These are phyloP conservation scores for Ploceus nigricollis DNA, from an alignment of 2,113 vertebrate genomes.

Conservation along the genomic window DNA sequence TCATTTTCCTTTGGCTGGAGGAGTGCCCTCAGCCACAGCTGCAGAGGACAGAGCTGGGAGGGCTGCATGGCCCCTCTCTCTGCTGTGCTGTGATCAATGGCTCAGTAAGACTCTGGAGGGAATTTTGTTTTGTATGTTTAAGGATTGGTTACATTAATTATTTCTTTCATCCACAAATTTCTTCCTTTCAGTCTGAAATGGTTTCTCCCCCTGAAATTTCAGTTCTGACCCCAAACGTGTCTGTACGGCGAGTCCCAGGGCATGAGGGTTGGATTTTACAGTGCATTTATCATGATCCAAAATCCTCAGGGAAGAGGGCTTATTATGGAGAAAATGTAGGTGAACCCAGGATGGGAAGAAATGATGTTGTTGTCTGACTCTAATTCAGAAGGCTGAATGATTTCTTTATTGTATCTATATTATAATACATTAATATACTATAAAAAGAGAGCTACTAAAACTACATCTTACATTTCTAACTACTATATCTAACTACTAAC, in stretches of 20 bases:
- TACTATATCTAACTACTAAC: too few species aligned
- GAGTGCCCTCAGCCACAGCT: not conserved
- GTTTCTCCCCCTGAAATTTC: not conserved
- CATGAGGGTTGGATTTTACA: not conserved
- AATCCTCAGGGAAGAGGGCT: not conserved
- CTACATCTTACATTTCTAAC: too few species aligned
- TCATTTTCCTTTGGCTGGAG: not conserved
- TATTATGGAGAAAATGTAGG: too few species aligned
- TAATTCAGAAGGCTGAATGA: too few species aligned
- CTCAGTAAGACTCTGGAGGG: not conserved
- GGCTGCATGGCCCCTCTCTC: not conserved
- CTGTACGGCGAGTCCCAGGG: fast-evolving
- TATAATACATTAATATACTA: too few species aligned
- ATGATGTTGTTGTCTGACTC: too few species aligned
- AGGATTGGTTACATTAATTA: not conserved
- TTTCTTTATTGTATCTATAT: too few species aligned
- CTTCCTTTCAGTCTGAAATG: not conserved
- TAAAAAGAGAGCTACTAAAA: too few species aligned
- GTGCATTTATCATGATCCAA: not conserved
- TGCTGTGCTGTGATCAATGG: not conserved
- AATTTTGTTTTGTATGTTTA: not conserved
- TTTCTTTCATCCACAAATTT: not conserved
- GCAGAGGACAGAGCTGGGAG: not conserved
- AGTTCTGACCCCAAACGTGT: not conserved
- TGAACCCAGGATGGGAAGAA: too few species aligned